Evolutionary conservation across 2,888 invertebrate genomes (phyloP).

Genomic region (Hypolimnas misippus): DNA sequence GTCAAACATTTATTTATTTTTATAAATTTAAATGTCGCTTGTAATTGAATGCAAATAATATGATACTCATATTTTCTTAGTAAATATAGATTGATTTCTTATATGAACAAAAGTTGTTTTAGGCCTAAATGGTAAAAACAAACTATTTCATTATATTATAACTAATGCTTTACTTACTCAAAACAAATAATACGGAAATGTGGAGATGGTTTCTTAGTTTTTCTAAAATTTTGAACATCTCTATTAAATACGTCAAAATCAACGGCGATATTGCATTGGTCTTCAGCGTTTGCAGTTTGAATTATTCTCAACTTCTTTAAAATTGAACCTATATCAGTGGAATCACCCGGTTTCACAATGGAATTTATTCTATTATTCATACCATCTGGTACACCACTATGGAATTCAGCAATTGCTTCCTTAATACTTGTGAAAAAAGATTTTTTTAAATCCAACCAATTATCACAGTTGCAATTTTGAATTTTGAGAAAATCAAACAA

Average conservation of each 20-base stretch:
- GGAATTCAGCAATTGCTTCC: slow-evolving; percentile 53
- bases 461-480: slow-evolving; percentile 51
- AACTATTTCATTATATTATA: neutral
- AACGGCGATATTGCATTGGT: slow-evolving; percentile 53
- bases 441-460: slow-evolving; percentile 69
- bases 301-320: slow-evolving; percentile 68
- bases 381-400: slow-evolving; percentile 41
- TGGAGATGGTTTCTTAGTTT: slow-evolving; percentile 66
- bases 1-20: too few species aligned
- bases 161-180: slow-evolving; percentile 60
- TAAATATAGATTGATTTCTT: too few species aligned
- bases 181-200: slow-evolving; percentile 72
- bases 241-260: slow-evolving; percentile 77
- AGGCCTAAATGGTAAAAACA: too few species aligned
- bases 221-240: slow-evolving; percentile 70
- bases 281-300: slow-evolving; percentile 48
- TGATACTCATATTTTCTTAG: too few species aligned
- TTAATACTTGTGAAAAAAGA: slow-evolving; percentile 60
- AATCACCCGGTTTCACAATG: slow-evolving; percentile 61
- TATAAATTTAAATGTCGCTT: too few species aligned
- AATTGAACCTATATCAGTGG: slow-evolving; percentile 57
- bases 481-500: slow-evolving; percentile 61
- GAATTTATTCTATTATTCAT: slow-evolving; percentile 41
- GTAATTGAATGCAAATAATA: too few species aligned
- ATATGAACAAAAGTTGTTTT: too few species aligned